Conservation (phyloP, 2,797 vertebrate species). For the Neomorphus geoffroyi region DNA sequence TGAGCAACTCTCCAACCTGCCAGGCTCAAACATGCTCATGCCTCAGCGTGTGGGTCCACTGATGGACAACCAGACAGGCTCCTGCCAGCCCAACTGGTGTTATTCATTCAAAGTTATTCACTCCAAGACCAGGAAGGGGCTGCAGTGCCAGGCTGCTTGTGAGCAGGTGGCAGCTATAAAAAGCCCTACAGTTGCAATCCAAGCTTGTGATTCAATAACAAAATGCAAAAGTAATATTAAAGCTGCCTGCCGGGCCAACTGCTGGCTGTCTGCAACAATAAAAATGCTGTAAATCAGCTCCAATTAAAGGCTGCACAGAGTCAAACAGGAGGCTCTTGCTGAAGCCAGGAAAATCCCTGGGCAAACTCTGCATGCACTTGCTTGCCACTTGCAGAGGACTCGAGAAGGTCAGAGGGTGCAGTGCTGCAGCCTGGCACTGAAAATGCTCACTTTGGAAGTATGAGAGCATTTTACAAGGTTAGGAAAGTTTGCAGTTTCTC, state of each 20-base stretch:
- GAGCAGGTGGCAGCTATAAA: slow-evolving; percentile 25
- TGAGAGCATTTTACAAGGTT: not conserved
- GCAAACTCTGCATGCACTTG: not conserved
- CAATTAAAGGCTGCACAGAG: not conserved
- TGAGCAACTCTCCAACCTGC: fast-evolving
- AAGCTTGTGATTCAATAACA: slow-evolving; percentile 37
- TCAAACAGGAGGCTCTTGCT: not conserved
- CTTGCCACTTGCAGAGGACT: not conserved
- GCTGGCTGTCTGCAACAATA: slow-evolving; percentile 43
- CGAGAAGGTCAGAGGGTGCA: not conserved
- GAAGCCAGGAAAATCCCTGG: not conserved
- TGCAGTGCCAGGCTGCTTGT: not conserved
- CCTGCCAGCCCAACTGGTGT: not conserved
- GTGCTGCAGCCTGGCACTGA: not conserved
- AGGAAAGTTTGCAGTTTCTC: not conserved
- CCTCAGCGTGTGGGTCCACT: fast-evolving
- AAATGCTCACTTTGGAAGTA: not conserved
- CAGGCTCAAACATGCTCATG: fast-evolving
- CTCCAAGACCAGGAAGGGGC: not conserved
- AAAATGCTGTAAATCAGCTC: slow-evolving; percentile 34
- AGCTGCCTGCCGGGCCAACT: slow-evolving; percentile 38
- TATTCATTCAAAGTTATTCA: not conserved
- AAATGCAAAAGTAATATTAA: slow-evolving; percentile 39
- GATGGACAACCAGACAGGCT: fast-evolving
- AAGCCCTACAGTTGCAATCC: not conserved